Percentiles rank a stretch among this genome's conserved stretches.
phyloP scores from a whole-genome alignment of 2,113 vertebrate species.

The Syngnathoides biaculeatus region DNA sequence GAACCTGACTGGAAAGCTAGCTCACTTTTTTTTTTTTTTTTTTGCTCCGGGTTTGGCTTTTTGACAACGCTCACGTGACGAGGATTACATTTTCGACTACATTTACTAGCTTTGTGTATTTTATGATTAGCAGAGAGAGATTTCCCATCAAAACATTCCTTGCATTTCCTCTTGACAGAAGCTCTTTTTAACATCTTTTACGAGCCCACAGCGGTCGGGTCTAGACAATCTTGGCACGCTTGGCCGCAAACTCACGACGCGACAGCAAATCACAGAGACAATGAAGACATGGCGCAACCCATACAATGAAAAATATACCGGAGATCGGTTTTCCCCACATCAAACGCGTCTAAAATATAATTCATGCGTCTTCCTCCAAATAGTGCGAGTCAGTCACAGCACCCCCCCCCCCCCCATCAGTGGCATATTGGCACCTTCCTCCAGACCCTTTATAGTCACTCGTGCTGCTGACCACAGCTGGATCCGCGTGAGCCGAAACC shows the following conservation, averaged over 20 bases:
- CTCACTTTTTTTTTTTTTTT: too few relatives aligned
- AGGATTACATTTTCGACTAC: slow-evolving; percentile 10
- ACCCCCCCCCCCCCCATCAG: too few relatives aligned
- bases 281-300: background rate
- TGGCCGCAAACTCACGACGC: slow-evolving; percentile 19
- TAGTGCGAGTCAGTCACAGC: slow-evolving; percentile 14
- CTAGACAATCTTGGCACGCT: slow-evolving; percentile 7
- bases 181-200: slow-evolving; percentile 17
- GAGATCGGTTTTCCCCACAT: background rate
- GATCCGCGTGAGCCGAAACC: slow-evolving; percentile 9
- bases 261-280: slow-evolving; percentile 6
- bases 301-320: background rate
- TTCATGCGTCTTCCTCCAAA: background rate
- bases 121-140: slow-evolving; percentile 8
- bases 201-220: slow-evolving; percentile 8
- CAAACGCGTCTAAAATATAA: slow-evolving; percentile 22
- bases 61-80: slow-evolving; percentile 34
- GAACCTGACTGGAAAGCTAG: slow-evolving; percentile 18
- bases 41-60: slow-evolving; percentile 10
- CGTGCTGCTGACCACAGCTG: slow-evolving; percentile 6
- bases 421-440: slow-evolving; percentile 35
- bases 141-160: slow-evolving; percentile 20
- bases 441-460: slow-evolving; percentile 25
- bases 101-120: slow-evolving; percentile 4
- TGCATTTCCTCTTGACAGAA: slow-evolving; percentile 11